Base-by-base conservation (phyloP, 2,797 vertebrate species). In the Microcaecilia unicolor region DNA sequence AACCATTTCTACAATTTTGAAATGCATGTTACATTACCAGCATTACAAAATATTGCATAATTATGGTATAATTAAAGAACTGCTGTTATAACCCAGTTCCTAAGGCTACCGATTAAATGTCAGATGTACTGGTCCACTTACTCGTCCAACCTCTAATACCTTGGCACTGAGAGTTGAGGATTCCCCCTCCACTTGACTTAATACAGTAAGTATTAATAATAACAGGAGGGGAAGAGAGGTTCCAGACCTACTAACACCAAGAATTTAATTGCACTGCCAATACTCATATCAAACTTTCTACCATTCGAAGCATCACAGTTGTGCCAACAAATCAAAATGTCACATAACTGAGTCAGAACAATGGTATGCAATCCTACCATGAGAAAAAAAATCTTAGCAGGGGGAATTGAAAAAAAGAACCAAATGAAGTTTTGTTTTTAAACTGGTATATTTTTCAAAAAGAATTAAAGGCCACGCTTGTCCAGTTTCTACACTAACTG, bases 371-470 rank as follows among this genome's bases (percentile, higher is more conserved):
- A 67, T 59, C 70, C 51, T 71, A 76, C 74, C 69, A 64, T 59
- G 62, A 71, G 65, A 64, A 59, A 17, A 56, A 57, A 32, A 16
- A 11, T 6, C 51, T 63, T 55, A 60, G 44, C 44, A 59, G 71
- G 65, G 55, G 70, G 72, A 34, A n/a, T n/a, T n/a, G n/a, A 64
- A 68, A 78, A 73, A 63, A 64, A 60, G 57, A 63, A 51, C 42
- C 43, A 70, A 67, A 58, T 65, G 37, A 52, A 18, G 13, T 9
- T 20, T 27, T n/a, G n/a, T 33, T 38, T 43, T 54, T 52, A 49
- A 55, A 60, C 68, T 42, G 70, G 62, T 76, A 81, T 78, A 81
- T 83, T 77, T 74, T 57, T 57, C 48, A 70, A 75, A 66, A 70
- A n/a, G 39, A 60, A n/a, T n/a, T n/a, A n/a, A n/a, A 70, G 70